Evolutionary conservation across 2,113 vertebrate genomes (phyloP), one percentile per base, ranked within the genome.

Genomic region (Pomatostomus ruficeps): DNA sequence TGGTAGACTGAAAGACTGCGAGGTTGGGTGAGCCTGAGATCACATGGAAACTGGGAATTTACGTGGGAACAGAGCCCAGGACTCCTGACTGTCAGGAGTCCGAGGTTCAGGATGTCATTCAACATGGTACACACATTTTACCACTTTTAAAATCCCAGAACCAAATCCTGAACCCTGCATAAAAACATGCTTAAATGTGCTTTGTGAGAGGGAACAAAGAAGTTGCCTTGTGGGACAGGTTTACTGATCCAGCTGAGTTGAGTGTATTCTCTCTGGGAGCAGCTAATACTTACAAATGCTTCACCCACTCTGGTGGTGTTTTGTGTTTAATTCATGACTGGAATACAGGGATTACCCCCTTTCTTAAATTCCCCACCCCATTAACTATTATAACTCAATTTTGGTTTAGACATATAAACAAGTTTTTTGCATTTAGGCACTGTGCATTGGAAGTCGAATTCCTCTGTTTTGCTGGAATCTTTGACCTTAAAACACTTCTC

Each of bases 171-270:
- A 91, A 45, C 63, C 76, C 61, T 82, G 73, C 29, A 38, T 75
- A 36, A 84, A 94, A 91, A 78, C 0, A 2, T 89, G 49, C 42
- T 70, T 67, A 80, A 84, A 71, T 57, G 63, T 77, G 73, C 80
- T 95, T 93, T 95, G 88, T 85, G 68, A 79, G 38, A 89, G 78
- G 68, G 38, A 91, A 85, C 78, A 93, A 94, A 95, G 89, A 52
- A 91, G 38, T 71, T 86, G 79, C 61, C 83, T 59, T 77, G 40
- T 85, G 90, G 89, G 78, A 83, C 84, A 91, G 84, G 70, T 72
- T 89, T 91, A 25, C 46, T 31, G 81, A 79, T 68, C 58, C 58
- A 23, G n/a, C 43, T 7, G 35, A 63, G 74, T 73, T 79, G 7
- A 8, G 35, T 20, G 25, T 79, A 17, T 35, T 54, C 71, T 80